These are phyloP conservation scores for Hydrozoanthus tunicans DNA, from an alignment of 64 coral and sea anemone species.

Conservation along the genomic window DNA sequence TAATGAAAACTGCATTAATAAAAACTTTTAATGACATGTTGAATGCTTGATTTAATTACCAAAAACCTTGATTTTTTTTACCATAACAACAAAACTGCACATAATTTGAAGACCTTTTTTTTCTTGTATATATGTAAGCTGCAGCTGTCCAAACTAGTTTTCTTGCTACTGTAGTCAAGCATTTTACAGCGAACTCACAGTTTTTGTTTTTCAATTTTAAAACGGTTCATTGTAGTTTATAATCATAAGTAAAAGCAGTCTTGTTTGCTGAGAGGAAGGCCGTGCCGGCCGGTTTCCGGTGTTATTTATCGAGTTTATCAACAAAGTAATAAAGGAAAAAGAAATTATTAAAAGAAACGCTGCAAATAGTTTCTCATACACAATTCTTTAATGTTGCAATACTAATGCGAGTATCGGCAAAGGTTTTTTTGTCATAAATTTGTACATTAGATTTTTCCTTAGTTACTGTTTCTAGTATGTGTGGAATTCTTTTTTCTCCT, in stretches of 20 bases:
- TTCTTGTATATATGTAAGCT: too few relatives aligned
- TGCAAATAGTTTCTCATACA: not conserved
- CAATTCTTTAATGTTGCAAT: not conserved
- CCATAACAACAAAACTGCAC: not conserved
- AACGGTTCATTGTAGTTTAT: not conserved
- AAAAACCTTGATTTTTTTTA: not conserved
- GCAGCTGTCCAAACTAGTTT: too few relatives aligned
- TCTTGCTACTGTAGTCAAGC: too few relatives aligned
- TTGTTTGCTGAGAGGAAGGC: not conserved
- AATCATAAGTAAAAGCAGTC: not conserved
- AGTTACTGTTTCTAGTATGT: too few relatives aligned
- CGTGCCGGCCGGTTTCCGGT: not conserved
- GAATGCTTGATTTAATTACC: not conserved
- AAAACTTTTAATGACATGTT: not conserved
- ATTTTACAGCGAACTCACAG: not conserved
- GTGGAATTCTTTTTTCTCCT: not conserved
- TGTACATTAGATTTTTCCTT: too few relatives aligned
- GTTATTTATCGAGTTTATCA: not conserved
- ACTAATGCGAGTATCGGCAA: too few relatives aligned
- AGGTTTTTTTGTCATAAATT: too few relatives aligned
- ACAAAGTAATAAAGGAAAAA: not conserved
- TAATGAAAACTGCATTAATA: not conserved
- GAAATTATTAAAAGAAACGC: not conserved
- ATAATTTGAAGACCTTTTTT: too few relatives aligned
- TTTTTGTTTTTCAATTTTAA: not conserved